Conservation (phyloP, 2,113 vertebrate species). For the Helogale parvula region DNA sequence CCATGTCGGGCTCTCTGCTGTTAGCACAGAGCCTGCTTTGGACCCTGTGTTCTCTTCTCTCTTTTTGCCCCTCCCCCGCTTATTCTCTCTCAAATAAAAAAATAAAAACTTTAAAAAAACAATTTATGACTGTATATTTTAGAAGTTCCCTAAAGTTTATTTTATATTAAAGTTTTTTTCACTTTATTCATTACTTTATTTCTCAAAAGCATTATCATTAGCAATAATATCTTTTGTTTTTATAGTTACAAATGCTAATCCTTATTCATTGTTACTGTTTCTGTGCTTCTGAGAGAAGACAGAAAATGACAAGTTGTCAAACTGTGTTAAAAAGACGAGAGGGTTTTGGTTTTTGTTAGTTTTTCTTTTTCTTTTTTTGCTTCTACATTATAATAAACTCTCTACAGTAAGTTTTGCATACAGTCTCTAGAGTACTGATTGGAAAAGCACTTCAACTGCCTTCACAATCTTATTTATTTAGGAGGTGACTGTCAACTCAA, state of each 20-base stretch:
- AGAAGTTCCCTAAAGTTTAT: background rate
- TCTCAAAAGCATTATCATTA: constrained; percentile 40
- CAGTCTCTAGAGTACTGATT: background rate
- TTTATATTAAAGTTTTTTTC: constrained; percentile 32
- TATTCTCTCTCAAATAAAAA: no score
- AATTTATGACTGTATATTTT: background rate
- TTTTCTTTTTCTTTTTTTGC: background rate
- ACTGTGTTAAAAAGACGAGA: background rate
- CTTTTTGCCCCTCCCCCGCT: no score
- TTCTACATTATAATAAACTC: constrained; percentile 69
- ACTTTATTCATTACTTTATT: constrained; percentile 38
- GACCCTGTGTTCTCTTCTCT: no score
- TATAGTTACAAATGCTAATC: background rate
- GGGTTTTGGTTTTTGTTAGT: background rate
- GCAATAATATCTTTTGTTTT: constrained; percentile 11
- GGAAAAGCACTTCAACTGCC: constrained; percentile 56
- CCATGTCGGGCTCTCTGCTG: no score
- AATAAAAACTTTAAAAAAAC: background rate
- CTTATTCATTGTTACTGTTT: constrained; percentile 29
- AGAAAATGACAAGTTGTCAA: background rate
- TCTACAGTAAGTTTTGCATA: constrained; percentile 1
- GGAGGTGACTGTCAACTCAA: constrained; percentile 47
- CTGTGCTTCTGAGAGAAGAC: background rate
- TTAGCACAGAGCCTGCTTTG: no score
- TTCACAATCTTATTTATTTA: constrained; percentile 42